These are phyloP conservation scores for Lutraria lutraria DNA, from an alignment of 2,888 invertebrate genomes.

Conservation along the genomic window DNA sequence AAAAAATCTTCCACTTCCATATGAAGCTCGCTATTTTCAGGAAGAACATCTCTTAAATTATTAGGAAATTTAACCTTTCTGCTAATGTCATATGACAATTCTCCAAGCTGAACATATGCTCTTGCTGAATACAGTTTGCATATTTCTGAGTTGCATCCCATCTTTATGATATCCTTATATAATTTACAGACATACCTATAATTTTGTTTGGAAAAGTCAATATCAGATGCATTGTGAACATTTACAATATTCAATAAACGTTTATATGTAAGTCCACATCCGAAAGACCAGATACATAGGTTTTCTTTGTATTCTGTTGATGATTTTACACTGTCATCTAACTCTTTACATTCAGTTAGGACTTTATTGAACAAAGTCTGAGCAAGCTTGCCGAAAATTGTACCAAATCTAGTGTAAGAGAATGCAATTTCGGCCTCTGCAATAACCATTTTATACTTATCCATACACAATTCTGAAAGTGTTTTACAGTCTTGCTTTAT, in stretches of 20 bases:
- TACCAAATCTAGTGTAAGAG: constrained; percentile 41
- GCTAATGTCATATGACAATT: constrained; percentile 15
- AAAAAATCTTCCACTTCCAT: constrained; percentile 27
- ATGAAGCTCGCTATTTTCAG: constrained; percentile 2
- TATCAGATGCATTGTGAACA: constrained; percentile 2
- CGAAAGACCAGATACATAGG: constrained; percentile 50
- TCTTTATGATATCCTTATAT: constrained; percentile 12
- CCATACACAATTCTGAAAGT: constrained; percentile 16
- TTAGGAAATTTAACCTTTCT: constrained; percentile 25
- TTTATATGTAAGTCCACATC: constrained; percentile 42
- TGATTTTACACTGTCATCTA: background rate
- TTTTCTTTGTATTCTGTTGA: background rate
- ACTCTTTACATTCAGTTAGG: constrained; percentile 7
- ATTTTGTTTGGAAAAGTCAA: constrained; percentile 15
- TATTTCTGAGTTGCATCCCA: background rate
- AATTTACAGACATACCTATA: constrained; percentile 12
- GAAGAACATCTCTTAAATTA: constrained; percentile 34
- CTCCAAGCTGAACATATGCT: constrained; percentile 44
- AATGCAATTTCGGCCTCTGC: constrained; percentile 54
- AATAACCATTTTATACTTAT: constrained; percentile 7
- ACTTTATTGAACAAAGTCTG: constrained; percentile 28
- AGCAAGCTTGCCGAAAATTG: constrained; percentile 27
- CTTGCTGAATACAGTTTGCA: constrained; percentile 38
- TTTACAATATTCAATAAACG: constrained; percentile 38
- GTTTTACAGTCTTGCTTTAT: background rate